Evolutionary conservation across 2,888 invertebrate species (phyloP).

Genomic region (Drosophila borealis): DNA sequence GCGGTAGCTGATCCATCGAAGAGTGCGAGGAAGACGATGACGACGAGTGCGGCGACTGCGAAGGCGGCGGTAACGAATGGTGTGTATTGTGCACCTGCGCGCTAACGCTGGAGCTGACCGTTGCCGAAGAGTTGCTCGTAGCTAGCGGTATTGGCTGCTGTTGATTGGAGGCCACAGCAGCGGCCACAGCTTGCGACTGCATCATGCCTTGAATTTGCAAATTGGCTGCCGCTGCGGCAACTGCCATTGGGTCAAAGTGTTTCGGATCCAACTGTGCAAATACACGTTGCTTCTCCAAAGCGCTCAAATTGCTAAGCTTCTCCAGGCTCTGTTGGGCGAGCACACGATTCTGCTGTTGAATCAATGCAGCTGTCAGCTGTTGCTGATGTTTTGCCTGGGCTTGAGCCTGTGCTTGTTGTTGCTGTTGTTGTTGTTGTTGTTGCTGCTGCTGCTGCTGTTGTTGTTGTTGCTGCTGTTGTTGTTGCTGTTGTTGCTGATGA

Average conservation of each 20-base stretch:
- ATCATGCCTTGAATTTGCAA: slow-evolving; percentile 82
- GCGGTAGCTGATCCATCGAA: slow-evolving; percentile 76
- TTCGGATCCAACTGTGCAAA: slow-evolving; percentile 86
- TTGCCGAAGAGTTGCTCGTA: slow-evolving; percentile 40
- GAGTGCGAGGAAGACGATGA: slow-evolving; percentile 77
- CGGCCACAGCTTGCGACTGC: slow-evolving; percentile 81
- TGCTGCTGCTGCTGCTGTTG: slow-evolving; percentile 73
- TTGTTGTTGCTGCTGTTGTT: slow-evolving; percentile 60
- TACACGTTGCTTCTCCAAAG: slow-evolving; percentile 86
- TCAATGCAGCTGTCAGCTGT: slow-evolving; percentile 87
- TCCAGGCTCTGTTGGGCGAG: slow-evolving; percentile 88
- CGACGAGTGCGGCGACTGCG: slow-evolving; percentile 81
- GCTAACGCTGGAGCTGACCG: slow-evolving; percentile 32
- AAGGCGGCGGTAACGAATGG: slow-evolving; percentile 77
- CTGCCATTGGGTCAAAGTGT: slow-evolving; percentile 84
- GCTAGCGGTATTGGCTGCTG: slow-evolving; percentile 51
- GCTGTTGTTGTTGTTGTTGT: slow-evolving; percentile 86
- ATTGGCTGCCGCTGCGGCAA: slow-evolving; percentile 82
- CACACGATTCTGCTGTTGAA: slow-evolving; percentile 88
- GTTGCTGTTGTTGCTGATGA: slow-evolving; percentile 80
- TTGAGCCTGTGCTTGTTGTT: slow-evolving; percentile 83
- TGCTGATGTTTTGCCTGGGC: slow-evolving; percentile 87
- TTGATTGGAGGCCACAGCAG: slow-evolving; percentile 79
- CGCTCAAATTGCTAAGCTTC: slow-evolving; percentile 86
- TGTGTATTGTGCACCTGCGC: slow-evolving; percentile 64